These are phyloP conservation scores for Muscidifurax raptorellus DNA, from an alignment of 1,140 invertebrate species.

Conservation along the genomic window DNA sequence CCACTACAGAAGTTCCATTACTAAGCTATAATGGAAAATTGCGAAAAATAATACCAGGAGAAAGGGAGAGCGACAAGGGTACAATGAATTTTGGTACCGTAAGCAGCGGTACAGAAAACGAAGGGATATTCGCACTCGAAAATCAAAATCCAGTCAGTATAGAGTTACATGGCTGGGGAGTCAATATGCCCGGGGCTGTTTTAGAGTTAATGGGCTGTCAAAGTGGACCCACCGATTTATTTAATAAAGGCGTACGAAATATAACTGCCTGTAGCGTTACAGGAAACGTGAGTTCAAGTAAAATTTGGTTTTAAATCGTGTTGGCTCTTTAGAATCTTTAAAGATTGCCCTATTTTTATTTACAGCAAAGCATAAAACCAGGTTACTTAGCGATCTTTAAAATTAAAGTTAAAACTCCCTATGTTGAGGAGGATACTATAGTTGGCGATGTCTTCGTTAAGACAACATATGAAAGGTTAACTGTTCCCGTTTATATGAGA, in stretches of 20 bases:
- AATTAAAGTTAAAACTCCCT: constrained; percentile 82
- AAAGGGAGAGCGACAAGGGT: constrained; percentile 75
- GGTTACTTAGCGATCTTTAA: constrained; percentile 85
- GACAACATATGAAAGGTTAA: constrained; percentile 84
- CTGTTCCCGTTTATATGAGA: constrained; percentile 79
- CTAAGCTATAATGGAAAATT: constrained; percentile 86
- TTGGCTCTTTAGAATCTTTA: constrained; percentile 56
- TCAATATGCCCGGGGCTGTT: constrained; percentile 81
- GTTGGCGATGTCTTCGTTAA: constrained; percentile 83
- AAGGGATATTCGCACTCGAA: constrained; percentile 83
- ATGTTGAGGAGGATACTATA: constrained; percentile 81
- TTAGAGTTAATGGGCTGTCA: constrained; percentile 84
- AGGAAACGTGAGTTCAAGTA: constrained; percentile 67
- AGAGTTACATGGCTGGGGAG: constrained; percentile 80
- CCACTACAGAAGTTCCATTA: constrained; percentile 82
- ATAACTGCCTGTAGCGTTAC: constrained; percentile 70
- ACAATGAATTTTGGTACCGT: constrained; percentile 86
- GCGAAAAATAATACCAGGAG: constrained; percentile 76
- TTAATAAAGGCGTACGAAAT: constrained; percentile 69
- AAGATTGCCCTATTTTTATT: constrained; percentile 43
- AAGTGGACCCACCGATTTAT: constrained; percentile 74
- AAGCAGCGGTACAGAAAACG: constrained; percentile 81
- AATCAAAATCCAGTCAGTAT: constrained; percentile 87
- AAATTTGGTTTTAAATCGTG: constrained; percentile 23
- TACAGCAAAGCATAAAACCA: constrained; percentile 77